Evolutionary conservation across 2,797 vertebrate genomes (phyloP).

Genomic region (Rhadinocentrus ornatus): DNA sequence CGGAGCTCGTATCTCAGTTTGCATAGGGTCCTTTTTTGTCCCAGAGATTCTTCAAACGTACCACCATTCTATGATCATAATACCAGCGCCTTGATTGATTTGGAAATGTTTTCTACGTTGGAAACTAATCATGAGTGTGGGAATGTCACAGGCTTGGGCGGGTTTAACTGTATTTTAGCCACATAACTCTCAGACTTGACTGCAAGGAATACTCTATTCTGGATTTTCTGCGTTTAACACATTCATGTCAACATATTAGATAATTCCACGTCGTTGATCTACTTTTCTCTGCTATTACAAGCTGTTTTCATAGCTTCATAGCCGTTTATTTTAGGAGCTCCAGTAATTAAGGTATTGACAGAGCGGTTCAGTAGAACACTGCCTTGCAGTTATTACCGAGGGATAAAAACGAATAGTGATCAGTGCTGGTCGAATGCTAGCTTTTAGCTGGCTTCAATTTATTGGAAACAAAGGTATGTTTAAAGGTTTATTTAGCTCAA

Average conservation of each 20-base stretch:
- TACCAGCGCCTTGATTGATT: constrained; percentile 38
- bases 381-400: constrained; percentile 50
- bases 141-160: constrained; percentile 8
- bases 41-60: constrained; percentile 7
- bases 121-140: not conserved
- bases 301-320: not conserved
- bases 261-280: not conserved
- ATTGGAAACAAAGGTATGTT: constrained; percentile 59
- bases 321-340: not conserved
- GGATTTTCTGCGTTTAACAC: not conserved
- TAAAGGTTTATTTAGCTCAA: not conserved
- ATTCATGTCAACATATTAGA: not conserved
- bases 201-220: constrained; percentile 28
- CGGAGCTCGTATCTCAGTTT: not conserved
- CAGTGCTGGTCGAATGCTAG: constrained; percentile 37
- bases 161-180: accelerated
- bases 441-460: constrained; percentile 56
- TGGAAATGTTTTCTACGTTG: constrained; percentile 6
- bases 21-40: not conserved
- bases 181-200: not conserved
- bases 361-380: not conserved
- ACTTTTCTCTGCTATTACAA: not conserved
- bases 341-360: too few relatives aligned
- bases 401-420: not conserved
- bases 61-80: not conserved